A percentile compares a stretch with the other conserved stretches of the same genome.
These are phyloP conservation scores for Perdix hodgsoniae DNA, from an alignment of 2,797 vertebrate species.

Conservation along the genomic window DNA sequence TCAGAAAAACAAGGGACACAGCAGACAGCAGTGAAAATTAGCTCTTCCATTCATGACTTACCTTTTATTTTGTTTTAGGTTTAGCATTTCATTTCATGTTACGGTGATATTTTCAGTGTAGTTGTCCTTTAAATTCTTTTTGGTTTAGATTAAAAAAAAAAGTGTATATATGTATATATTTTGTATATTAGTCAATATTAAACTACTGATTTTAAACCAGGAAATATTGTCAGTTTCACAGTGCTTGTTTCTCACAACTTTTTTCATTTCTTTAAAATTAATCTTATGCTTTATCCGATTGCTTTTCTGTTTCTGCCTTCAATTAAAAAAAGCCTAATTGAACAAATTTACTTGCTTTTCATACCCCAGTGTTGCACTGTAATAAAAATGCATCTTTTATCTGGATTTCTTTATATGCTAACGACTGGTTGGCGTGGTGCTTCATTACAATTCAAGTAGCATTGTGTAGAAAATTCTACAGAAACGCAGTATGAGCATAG, in stretches of 20 bases:
- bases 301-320: not conserved
- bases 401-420: not conserved
- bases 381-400: not conserved
- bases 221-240: not conserved
- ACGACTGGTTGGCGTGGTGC: not conserved
- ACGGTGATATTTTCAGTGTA: not conserved
- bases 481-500: not conserved
- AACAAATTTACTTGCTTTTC: not conserved
- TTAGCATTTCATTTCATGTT: not conserved
- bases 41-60: not conserved
- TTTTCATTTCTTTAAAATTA: not conserved
- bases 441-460: conserved; percentile 35
- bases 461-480: conserved; percentile 14
- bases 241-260: not conserved
- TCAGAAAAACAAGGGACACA: not conserved
- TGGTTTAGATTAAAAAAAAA: not conserved
- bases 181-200: not conserved
- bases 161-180: not conserved
- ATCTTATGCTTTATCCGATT: not conserved
- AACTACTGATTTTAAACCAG: not conserved
- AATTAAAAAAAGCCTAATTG: not conserved
- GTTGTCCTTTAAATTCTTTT: not conserved
- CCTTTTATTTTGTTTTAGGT: not conserved
- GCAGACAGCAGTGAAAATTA: not conserved
- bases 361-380: not conserved